Evolutionary conservation across 23 tunicate genomes (phyloP).

Genomic region (Styela clava): DNA sequence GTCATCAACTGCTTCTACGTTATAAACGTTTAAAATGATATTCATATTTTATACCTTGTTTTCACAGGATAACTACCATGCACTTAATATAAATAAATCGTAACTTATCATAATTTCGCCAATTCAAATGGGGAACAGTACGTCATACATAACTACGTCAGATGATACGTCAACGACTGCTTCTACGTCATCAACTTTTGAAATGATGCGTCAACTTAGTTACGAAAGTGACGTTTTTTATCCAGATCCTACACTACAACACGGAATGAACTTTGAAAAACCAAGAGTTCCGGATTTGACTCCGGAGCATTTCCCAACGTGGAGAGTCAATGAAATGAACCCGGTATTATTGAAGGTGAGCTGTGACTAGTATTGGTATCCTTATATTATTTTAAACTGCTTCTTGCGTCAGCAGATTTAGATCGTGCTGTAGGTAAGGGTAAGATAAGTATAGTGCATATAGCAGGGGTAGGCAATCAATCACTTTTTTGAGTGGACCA

Average conservation of each 20-base stretch:
- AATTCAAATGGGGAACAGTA: conserved; percentile 17
- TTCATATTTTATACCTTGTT: background rate
- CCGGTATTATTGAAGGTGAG: conserved; percentile 24
- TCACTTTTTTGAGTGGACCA: no score
- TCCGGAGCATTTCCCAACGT: conserved; percentile 14
- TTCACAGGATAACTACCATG: background rate
- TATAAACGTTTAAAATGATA: conserved; percentile 5
- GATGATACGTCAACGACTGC: conserved; percentile 3
- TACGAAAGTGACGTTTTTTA: conserved; percentile 31
- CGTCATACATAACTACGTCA: conserved; percentile 5
- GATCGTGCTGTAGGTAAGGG: no score
- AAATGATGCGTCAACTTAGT: conserved; percentile 13
- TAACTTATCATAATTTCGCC: no score
- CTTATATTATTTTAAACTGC: no score
- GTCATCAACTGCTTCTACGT: background rate
- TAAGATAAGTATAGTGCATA: no score
- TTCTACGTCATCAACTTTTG: conserved; percentile 14
- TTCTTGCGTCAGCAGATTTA: no score
- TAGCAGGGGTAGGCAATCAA: no score
- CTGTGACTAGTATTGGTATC: background rate
- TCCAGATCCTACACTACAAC: background rate
- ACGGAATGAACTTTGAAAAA: background rate
- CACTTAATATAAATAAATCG: background rate
- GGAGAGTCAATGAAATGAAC: conserved; percentile 24
- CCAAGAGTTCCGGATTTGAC: background rate